Evolutionary conservation across 1,140 invertebrate genomes (phyloP).

Genomic region (Battus philenor): DNA sequence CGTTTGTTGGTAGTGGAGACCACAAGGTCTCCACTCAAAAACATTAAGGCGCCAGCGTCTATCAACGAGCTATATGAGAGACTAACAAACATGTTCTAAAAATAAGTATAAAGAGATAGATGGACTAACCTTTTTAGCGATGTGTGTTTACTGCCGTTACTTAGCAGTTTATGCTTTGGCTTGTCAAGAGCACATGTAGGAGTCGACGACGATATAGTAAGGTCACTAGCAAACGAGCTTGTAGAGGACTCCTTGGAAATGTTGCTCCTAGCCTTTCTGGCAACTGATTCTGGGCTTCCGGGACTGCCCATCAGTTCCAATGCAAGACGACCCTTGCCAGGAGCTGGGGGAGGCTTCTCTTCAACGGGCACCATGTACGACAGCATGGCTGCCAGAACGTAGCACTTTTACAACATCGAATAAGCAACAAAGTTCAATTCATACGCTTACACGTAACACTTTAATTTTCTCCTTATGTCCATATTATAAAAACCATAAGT

Average conservation of each 20-base stretch:
- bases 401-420: conserved; percentile 25
- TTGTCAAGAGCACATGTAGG: conserved; percentile 75
- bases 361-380: conserved; percentile 81
- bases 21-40: no score
- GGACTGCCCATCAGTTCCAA: conserved; percentile 61
- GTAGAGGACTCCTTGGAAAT: conserved; percentile 77
- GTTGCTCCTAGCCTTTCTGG: conserved; percentile 47
- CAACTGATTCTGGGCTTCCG: conserved; percentile 47
- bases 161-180: conserved; percentile 76
- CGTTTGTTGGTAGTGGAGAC: no score
- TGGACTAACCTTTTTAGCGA: conserved; percentile 79
- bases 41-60: no score
- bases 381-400: conserved; percentile 71
- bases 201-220: conserved; percentile 77
- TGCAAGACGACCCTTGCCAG: conserved; percentile 72
- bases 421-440: conserved; percentile 19
- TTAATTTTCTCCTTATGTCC: conserved; percentile 12
- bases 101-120: no score
- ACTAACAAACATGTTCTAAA: no score
- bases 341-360: conserved; percentile 78
- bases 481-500: conserved; percentile 21
- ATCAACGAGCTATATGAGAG: no score
- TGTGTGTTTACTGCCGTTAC: conserved; percentile 78
- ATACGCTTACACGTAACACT: conserved; percentile 14
- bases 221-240: conserved; percentile 76